Conservation (phyloP, 2,113 vertebrate species). For the Halcyon senegalensis region DNA sequence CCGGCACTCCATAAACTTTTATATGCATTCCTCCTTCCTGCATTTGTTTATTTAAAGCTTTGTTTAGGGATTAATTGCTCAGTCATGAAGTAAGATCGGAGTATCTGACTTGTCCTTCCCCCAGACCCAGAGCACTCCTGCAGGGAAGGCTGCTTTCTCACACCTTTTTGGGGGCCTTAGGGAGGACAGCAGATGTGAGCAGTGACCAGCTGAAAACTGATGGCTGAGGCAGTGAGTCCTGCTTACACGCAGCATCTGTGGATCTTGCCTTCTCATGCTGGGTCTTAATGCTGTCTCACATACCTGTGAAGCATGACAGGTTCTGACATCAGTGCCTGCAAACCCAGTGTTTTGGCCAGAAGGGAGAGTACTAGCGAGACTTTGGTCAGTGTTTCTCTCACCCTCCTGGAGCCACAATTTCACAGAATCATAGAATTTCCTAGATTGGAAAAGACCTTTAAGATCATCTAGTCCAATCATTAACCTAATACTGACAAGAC, state of each 20-base stretch:
- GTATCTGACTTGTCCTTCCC: background rate
- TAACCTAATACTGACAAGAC: too few species aligned
- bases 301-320: background rate
- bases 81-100: background rate
- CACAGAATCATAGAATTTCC: too few species aligned
- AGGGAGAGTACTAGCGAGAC: background rate
- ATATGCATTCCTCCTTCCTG: background rate
- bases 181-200: background rate
- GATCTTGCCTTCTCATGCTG: background rate
- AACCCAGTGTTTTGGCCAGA: background rate
- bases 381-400: background rate
- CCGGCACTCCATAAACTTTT: background rate
- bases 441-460: too few species aligned
- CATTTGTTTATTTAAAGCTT: background rate
- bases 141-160: background rate
- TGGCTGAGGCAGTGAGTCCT: background rate
- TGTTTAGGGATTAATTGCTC: background rate
- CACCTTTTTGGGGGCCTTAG: background rate
- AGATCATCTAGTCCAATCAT: too few species aligned
- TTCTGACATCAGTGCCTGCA: background rate
- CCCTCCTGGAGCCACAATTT: background rate
- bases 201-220: accelerated
- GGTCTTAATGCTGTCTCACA: background rate
- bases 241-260: background rate
- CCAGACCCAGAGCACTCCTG: background rate